Conservation (phyloP, 1,140 invertebrate species). For the Drosophila bocki region DNA sequence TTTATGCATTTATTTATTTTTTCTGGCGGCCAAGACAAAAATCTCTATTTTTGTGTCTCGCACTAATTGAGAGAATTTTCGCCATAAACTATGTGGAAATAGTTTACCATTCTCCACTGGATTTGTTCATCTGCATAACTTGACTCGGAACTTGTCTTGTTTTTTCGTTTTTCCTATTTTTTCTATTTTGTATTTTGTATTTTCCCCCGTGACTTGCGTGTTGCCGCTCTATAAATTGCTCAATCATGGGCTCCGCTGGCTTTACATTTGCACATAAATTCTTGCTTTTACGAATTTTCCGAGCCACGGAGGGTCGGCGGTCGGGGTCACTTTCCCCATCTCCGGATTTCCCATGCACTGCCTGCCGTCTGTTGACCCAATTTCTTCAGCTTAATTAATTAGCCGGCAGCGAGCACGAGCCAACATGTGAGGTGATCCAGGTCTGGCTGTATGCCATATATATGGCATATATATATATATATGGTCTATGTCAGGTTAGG, state of each 20-base stretch:
- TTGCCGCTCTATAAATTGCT: slow-evolving; percentile 56
- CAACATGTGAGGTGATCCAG: slow-evolving; percentile 41
- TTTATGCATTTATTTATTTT: slow-evolving; percentile 46
- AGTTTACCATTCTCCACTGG: slow-evolving; percentile 31
- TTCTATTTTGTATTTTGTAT: slow-evolving; percentile 13
- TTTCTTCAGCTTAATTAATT: slow-evolving; percentile 74
- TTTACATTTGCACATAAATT: slow-evolving; percentile 67
- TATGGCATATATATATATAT: background rate
- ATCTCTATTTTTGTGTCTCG: too few relatives aligned
- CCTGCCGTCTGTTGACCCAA: slow-evolving; percentile 58
- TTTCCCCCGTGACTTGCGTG: slow-evolving; percentile 46
- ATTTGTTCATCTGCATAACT: slow-evolving; percentile 55
- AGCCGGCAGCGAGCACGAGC: slow-evolving; percentile 65
- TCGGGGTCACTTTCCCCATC: slow-evolving; percentile 23
- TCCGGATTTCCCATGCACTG: slow-evolving; percentile 56
- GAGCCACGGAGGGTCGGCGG: slow-evolving; percentile 25
- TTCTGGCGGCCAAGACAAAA: slow-evolving; percentile 26
- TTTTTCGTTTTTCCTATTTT: background rate
- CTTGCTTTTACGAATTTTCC: slow-evolving; percentile 47
- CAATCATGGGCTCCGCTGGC: slow-evolving; percentile 51
- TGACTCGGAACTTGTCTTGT: slow-evolving; percentile 12
- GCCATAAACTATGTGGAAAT: slow-evolving; percentile 53
- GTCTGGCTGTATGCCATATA: slow-evolving; percentile 26
- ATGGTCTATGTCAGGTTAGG: slow-evolving; percentile 19
- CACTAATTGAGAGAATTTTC: slow-evolving; percentile 54